Base-by-base conservation (phyloP, 92 coral and sea anemone species). In the Chrysogorgia sp. region DNA sequence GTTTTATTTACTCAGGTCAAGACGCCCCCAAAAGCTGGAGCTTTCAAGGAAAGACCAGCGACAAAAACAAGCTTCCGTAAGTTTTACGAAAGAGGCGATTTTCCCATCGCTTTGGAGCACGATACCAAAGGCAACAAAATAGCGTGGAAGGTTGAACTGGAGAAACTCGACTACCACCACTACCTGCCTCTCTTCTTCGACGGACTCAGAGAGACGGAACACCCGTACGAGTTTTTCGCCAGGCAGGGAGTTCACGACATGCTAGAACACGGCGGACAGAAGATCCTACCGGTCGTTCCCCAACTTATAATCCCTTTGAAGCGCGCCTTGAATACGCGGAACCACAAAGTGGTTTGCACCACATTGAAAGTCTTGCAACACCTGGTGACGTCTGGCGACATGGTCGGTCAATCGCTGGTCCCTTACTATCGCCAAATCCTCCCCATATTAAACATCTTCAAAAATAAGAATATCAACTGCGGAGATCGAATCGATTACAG, bases 401-500 rank as follows among this genome's bases (percentile, higher is more conserved):
- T 91, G 65, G 89, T 96, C 72, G 99, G 99, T 26, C 96, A 96
- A 79, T 92, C 99, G 10, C 90, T 96, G 32, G 99, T 96, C 13
- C 97, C 99, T 2, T 96, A 96, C 91, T 96, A 96, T 82, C 89
- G 99, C 41, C 99, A 96, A 75, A 96, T 96, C 63, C 86, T 96
- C 28, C 99, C 99, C 52, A 92, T 92, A 34, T 76, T 96, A 67
- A 96, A 96, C 81, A 89, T 92, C 83, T 96, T 96, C 41, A 96
- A 96, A 86, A 89, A 91, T 32, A 85, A 83, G 77, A 96, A 96
- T 84, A 86, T 96, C 50, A 96, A 96, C 58, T 92, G 96, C 30
- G 99, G 99, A 2, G 99, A 96, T 48, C 97, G 99, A 50, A 96
- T 96, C 52, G 99, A 96, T 82, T 96, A 96, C 92, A 96, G 99